These are phyloP conservation scores for Agapostemon virescens DNA, from an alignment of 2,888 invertebrate species.

Conservation along the genomic window DNA sequence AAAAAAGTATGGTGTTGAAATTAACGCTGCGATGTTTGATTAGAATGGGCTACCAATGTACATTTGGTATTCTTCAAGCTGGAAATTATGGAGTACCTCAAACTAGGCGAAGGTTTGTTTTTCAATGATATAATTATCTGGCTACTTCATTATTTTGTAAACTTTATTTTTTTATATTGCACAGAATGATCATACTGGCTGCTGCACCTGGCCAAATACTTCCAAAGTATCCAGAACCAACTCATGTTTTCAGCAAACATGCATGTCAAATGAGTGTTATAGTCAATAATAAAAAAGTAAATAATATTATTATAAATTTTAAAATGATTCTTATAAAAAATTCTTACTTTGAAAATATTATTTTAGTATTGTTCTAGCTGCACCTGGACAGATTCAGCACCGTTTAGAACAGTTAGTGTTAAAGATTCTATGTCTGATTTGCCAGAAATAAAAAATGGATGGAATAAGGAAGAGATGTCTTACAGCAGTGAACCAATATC, in stretches of 20 bases:
- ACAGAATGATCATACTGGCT: conserved; percentile 87
- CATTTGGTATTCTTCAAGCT: conserved; percentile 92
- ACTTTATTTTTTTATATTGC: conserved; percentile 20
- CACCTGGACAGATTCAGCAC: conserved; percentile 86
- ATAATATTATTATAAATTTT: conserved; percentile 1
- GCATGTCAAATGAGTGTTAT: conserved; percentile 85
- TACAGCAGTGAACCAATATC: conserved; percentile 87
- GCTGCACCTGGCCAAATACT: conserved; percentile 89
- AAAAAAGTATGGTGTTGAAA: conserved; percentile 90
- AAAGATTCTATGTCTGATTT: conserved; percentile 92
- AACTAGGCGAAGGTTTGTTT: conserved; percentile 85
- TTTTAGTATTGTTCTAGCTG: conserved; percentile 80
- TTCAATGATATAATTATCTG: neutral
- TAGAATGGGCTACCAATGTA: conserved; percentile 93
- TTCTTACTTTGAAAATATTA: conserved; percentile 17
- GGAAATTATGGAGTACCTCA: conserved; percentile 93
- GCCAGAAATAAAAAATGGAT: conserved; percentile 88
- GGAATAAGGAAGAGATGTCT: conserved; percentile 85
- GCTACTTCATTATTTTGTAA: neutral
- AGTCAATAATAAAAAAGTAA: conserved; percentile 83
- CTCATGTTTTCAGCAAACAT: conserved; percentile 87
- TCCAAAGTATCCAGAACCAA: conserved; percentile 90
- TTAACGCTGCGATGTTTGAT: conserved; percentile 88
- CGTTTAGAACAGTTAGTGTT: conserved; percentile 89
- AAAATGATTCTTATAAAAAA: conserved; percentile 7